Evolutionary conservation across 2,888 invertebrate species (phyloP).

Genomic region (Pterobdella sp.): DNA sequence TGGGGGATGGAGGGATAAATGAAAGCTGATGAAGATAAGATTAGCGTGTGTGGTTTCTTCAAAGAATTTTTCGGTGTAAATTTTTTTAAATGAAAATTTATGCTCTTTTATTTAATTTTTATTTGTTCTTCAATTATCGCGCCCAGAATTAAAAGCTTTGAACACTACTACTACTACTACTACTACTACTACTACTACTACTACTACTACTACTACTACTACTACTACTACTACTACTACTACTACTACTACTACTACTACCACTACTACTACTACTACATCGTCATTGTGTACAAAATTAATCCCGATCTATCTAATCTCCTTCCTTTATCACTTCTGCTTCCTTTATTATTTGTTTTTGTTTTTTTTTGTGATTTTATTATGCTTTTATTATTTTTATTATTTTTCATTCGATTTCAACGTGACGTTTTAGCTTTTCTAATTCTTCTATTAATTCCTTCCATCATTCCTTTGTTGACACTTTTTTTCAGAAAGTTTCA

Average conservation of each 20-base stretch:
- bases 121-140: neutral
- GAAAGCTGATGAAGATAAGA: too few relatives aligned
- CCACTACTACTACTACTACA: constrained; percentile 6
- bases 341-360: neutral
- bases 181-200: constrained; percentile 8
- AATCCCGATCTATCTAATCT: neutral
- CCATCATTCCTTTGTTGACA: neutral
- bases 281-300: too few relatives aligned
- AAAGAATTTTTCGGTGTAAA: too few relatives aligned
- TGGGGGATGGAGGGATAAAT: neutral
- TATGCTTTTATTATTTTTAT: neutral
- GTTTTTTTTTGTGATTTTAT: neutral
- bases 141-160: neutral
- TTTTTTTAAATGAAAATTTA: too few relatives aligned
- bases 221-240: constrained; percentile 8
- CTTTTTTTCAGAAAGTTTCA: neutral
- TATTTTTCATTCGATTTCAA: neutral
- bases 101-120: too few relatives aligned
- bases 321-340: neutral
- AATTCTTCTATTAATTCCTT: neutral
- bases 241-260: constrained; percentile 8
- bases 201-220: constrained; percentile 8
- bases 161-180: neutral
- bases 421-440: neutral
- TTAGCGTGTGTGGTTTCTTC: too few relatives aligned